A percentile compares a stretch with the other conserved stretches of the same genome.
Conservation (phyloP, 2,888 invertebrate species). For the Phortica magna region DNA sequence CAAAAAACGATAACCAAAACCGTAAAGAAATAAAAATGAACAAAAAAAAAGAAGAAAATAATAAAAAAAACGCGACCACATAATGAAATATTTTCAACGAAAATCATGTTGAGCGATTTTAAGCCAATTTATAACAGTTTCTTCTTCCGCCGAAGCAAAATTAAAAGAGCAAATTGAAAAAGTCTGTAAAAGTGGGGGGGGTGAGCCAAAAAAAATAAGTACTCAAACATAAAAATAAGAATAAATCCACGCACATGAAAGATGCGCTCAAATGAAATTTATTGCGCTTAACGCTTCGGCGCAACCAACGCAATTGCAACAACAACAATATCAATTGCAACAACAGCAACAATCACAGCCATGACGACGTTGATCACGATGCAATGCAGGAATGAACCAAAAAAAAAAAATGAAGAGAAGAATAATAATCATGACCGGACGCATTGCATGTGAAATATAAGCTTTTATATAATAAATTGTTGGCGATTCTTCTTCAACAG, state of each 20-base stretch:
- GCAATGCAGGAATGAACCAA: slow-evolving; percentile 36
- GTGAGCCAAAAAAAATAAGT: not conserved
- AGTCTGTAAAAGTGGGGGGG: not conserved
- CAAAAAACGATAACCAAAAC: too few relatives aligned
- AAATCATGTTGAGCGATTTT: slow-evolving; percentile 64
- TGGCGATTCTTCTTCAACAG: not conserved
- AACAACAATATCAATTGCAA: slow-evolving; percentile 26
- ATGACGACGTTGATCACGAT: not conserved
- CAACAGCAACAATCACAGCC: slow-evolving; percentile 27
- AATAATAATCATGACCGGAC: not conserved
- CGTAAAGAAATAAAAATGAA: not conserved
- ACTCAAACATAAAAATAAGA: not conserved
- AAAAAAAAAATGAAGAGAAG: slow-evolving; percentile 45
- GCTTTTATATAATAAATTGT: not conserved
- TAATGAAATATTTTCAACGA: slow-evolving; percentile 53
- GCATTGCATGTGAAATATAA: slow-evolving; percentile 28
- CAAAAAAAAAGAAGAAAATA: not conserved
- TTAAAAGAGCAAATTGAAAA: not conserved
- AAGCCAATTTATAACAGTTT: slow-evolving; percentile 61
- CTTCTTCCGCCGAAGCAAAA: not conserved
- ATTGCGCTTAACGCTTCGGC: not conserved
- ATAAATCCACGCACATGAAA: not conserved
- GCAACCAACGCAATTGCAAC: not conserved
- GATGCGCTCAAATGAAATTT: slow-evolving; percentile 23
- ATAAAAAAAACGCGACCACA: slow-evolving; percentile 50